Evolutionary conservation across 2,888 invertebrate species (phyloP).

Genomic region (Agrotis segetum): DNA sequence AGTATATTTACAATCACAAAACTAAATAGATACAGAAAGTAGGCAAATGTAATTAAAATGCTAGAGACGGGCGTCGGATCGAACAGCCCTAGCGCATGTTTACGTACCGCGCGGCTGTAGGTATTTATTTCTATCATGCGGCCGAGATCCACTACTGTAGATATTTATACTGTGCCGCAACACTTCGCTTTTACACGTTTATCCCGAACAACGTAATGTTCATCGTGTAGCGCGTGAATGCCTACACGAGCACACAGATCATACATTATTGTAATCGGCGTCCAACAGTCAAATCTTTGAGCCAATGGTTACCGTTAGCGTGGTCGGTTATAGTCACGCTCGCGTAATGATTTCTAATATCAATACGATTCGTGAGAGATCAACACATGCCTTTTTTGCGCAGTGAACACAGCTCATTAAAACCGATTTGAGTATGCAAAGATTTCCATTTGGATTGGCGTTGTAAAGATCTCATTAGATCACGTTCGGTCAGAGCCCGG

Average conservation of each 20-base stretch:
- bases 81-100: too few species aligned
- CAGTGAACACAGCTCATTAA: constrained; percentile 77
- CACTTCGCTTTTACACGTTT: constrained; percentile 60
- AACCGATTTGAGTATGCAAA: constrained; percentile 75
- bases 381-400: constrained; percentile 74
- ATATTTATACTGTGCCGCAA: too few species aligned
- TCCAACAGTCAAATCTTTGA: constrained; percentile 58
- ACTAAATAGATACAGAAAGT: too few species aligned
- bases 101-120: too few species aligned
- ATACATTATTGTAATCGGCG: constrained; percentile 46
- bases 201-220: constrained; percentile 43
- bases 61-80: too few species aligned
- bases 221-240: constrained; percentile 33
- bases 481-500: constrained; percentile 73
- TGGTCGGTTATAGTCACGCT: constrained; percentile 70
- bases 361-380: constrained; percentile 76
- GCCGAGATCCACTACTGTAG: too few species aligned
- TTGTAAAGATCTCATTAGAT: constrained; percentile 81
- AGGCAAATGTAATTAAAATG: too few species aligned
- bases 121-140: too few species aligned
- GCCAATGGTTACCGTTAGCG: constrained; percentile 66
- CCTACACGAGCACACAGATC: constrained; percentile 37
- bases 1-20: too few species aligned
- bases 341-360: constrained; percentile 79
- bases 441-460: constrained; percentile 77